phyloP scores from a whole-genome alignment of 2,888 invertebrate species.

The Melanchra persicariae region DNA sequence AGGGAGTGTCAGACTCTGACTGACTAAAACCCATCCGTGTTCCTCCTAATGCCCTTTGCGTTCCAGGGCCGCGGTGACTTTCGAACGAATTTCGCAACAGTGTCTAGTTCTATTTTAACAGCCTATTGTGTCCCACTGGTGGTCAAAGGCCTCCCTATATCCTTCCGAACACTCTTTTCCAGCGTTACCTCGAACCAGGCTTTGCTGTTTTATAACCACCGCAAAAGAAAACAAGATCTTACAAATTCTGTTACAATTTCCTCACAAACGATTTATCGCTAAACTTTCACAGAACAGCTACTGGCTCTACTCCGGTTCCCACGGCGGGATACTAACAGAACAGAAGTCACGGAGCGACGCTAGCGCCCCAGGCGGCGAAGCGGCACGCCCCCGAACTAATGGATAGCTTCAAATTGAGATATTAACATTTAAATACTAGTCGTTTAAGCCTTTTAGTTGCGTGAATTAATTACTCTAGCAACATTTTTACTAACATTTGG shows the following conservation, averaged over 20 bases:
- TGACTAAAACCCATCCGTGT: no score
- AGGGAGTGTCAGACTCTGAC: no score
- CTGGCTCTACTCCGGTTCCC: constrained; percentile 67
- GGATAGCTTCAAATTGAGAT: constrained; percentile 66
- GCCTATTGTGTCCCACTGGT: no score
- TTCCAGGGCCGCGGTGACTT: no score
- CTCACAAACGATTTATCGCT: constrained; percentile 8
- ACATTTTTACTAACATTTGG: background rate
- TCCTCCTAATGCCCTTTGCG: no score
- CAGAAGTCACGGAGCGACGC: constrained; percentile 71
- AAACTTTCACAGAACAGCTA: constrained; percentile 45
- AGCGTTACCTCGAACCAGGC: no score
- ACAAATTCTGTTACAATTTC: constrained; percentile 1
- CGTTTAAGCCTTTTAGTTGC: constrained; percentile 36
- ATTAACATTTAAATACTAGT: constrained; percentile 63
- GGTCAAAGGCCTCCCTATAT: no score
- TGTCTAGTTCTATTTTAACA: no score
- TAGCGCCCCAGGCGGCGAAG: constrained; percentile 59
- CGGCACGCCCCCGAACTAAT: constrained; percentile 63
- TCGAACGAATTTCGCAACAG: no score
- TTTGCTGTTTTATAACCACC: no score
- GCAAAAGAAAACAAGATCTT: background rate
- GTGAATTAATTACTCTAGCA: constrained; percentile 44
- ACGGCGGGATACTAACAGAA: constrained; percentile 65
- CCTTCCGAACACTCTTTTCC: no score